Evolutionary conservation across 2,888 invertebrate genomes (phyloP).

Genomic region (Athripsodes cinereus): DNA sequence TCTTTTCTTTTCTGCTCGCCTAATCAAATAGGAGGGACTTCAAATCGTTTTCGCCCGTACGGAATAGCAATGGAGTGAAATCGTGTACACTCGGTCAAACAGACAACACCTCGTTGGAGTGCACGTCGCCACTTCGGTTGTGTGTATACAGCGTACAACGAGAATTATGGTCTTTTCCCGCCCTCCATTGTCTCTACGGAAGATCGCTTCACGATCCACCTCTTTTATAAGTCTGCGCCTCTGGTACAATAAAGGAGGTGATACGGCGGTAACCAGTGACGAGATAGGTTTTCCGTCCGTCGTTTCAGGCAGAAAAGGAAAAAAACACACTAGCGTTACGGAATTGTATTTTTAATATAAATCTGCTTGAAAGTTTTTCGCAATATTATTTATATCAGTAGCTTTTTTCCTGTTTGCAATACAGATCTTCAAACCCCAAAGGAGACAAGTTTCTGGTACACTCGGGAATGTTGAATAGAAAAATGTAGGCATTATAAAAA

Average conservation of each 20-base stretch:
- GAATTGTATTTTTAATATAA: too few species aligned
- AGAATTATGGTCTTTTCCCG: background rate
- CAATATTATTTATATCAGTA: too few species aligned
- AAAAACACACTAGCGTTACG: too few species aligned
- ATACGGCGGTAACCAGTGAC: conserved; percentile 11
- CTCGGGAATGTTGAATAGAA: too few species aligned
- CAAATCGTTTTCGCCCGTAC: conserved; percentile 10
- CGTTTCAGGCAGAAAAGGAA: background rate
- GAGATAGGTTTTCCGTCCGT: conserved; percentile 1
- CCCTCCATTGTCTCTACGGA: background rate
- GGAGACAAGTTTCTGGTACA: too few species aligned
- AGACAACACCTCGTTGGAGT: background rate
- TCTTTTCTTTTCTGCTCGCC: conserved; percentile 11
- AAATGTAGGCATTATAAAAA: too few species aligned
- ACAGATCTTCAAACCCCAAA: too few species aligned
- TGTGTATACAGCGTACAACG: background rate
- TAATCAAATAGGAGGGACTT: conserved; percentile 20
- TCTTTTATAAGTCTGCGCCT: conserved; percentile 4
- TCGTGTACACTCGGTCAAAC: background rate
- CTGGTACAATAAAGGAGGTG: conserved; percentile 7
- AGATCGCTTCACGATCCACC: background rate
- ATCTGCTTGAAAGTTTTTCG: too few species aligned
- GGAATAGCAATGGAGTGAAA: background rate
- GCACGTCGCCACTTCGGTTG: background rate
- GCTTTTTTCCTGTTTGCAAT: too few species aligned